Base-by-base conservation (phyloP, 2,888 invertebrate genomes). In the Tubulanus polymorphus region DNA sequence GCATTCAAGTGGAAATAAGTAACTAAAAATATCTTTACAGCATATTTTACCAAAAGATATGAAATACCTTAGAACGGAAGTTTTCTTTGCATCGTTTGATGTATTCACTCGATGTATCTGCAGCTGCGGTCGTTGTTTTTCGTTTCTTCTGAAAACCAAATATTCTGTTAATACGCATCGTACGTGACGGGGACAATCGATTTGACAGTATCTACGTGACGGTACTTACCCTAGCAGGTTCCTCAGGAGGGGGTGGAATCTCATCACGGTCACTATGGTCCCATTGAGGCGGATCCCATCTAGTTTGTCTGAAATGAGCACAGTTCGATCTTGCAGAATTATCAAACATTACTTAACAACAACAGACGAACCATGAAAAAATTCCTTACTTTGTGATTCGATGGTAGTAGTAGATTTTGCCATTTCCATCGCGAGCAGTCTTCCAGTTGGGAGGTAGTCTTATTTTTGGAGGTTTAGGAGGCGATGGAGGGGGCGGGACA, bases 331-430 rank as follows among this genome's bases (percentile, higher is more conserved):
- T n/a, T n/a, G n/a, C n/a, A n/a, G n/a, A n/a, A n/a, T n/a, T n/a
- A n/a, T n/a, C n/a, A n/a, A n/a, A n/a, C n/a, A n/a, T n/a, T n/a
- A n/a, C n/a, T n/a, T n/a, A n/a, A n/a, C n/a, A n/a, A n/a, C n/a
- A n/a, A n/a, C n/a, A n/a, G n/a, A n/a, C n/a, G n/a, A n/a, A n/a
- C n/a, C n/a, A 10, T 8, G 52, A 18, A 48, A 51, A 35, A 53
- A 53, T 27, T 8, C 3, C 61, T 55, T 58, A 76, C 76, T 77
- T 76, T 30, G 80, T 81, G 8, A 73, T 66, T 10, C 74, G 71
- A 77, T 96, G 93, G 80, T 94, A 97, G 81, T 93, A 97, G 79
- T 94, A 96, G 0, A 87, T 85, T 62, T 92, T 85, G 0, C 94
- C 94, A 53, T 88, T 87, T 2, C 84, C 80, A 74, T 94, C 93